phyloP scores from a whole-genome alignment of 2,797 vertebrate genomes.

The Monodelphis domestica region DNA sequence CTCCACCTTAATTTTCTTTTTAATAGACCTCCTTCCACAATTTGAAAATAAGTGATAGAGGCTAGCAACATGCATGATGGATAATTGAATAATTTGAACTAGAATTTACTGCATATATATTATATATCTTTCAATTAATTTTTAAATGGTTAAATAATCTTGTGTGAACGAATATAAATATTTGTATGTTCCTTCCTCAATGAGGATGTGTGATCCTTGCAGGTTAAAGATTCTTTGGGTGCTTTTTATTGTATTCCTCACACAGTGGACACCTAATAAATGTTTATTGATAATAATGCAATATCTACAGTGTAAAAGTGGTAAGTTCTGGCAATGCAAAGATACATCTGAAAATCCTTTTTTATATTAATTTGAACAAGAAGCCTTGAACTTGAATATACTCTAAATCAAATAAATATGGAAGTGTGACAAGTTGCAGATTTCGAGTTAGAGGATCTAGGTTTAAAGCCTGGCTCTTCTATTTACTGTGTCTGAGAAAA shows the following conservation, averaged over 20 bases:
- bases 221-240: neutral
- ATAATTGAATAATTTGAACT: slow-evolving; percentile 12
- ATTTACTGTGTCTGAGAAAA: neutral
- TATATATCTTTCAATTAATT: neutral
- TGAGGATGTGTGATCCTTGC: neutral
- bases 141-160: neutral
- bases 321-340: neutral
- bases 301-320: neutral
- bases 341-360: neutral
- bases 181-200: neutral
- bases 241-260: neutral
- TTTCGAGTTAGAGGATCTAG: neutral
- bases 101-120: too few species aligned
- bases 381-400: neutral
- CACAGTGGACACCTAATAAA: neutral
- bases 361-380: neutral
- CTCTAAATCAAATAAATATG: neutral
- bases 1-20: neutral
- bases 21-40: neutral
- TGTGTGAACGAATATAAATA: neutral
- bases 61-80: too few species aligned
- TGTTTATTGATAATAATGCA: neutral
- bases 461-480: neutral
- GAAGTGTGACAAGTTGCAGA: neutral
- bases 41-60: neutral